phyloP scores from a whole-genome alignment of 1,140 invertebrate species.

The Anoplophora glabripennis region DNA sequence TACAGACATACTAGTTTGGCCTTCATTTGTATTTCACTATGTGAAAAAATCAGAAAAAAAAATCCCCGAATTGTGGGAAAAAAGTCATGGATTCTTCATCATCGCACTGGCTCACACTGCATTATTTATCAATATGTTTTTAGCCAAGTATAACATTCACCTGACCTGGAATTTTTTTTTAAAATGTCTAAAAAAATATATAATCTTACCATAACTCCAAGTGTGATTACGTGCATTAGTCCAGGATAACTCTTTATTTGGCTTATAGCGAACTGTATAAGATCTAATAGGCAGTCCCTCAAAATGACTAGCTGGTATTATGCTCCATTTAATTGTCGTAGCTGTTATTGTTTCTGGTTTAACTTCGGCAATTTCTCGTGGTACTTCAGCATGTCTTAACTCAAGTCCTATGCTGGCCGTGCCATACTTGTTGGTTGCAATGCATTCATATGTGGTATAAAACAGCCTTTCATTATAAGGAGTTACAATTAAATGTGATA shows the following conservation, averaged over 20 bases:
- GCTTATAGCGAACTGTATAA: slow-evolving; percentile 73
- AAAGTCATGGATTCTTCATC: too few species aligned
- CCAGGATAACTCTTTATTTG: slow-evolving; percentile 64
- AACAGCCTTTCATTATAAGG: slow-evolving; percentile 61
- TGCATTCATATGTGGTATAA: slow-evolving; percentile 75
- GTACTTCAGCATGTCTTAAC: slow-evolving; percentile 67
- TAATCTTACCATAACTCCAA: slow-evolving; percentile 66
- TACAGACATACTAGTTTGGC: too few species aligned
- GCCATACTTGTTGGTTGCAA: slow-evolving; percentile 76
- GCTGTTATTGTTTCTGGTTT: slow-evolving; percentile 69
- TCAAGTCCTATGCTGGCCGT: slow-evolving; percentile 62
- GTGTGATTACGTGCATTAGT: slow-evolving; percentile 64
- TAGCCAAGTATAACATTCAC: too few species aligned
- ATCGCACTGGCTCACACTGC: too few species aligned
- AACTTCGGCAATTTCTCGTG: slow-evolving; percentile 56
- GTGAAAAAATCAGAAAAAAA: too few species aligned
- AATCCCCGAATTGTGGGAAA: too few species aligned
- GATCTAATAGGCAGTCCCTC: slow-evolving; percentile 71
- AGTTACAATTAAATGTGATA: slow-evolving; percentile 65
- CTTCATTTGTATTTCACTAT: too few species aligned
- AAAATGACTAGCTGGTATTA: slow-evolving; percentile 68
- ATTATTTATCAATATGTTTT: too few species aligned
- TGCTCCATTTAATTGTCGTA: slow-evolving; percentile 77
- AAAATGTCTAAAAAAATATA: background rate
- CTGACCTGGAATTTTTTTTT: too few species aligned